Base-by-base conservation (phyloP, 2,888 invertebrate species). In the Polietes domitor region DNA sequence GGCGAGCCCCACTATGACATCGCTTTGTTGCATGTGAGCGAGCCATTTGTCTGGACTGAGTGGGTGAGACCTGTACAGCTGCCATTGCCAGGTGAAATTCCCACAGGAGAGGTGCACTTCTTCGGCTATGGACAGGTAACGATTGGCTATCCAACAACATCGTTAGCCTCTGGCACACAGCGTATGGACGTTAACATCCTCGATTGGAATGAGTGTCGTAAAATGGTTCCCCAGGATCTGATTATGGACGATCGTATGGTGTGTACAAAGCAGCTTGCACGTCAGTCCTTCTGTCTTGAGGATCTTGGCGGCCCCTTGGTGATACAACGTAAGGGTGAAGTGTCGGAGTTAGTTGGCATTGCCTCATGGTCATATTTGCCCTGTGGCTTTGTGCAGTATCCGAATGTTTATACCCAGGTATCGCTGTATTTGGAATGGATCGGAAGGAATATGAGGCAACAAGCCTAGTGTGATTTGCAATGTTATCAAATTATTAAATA, bases 371-470 rank as follows among this genome's bases (percentile, higher is more conserved):
- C 53, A 0, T 72, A 72, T 72, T 4, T 5, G 17, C 72, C 72
- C 1, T 72, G 72, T 9, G 72, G 72, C 24, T 17, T 72, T 0
- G 37, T 55, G n/a, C 72, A 21, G 10, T 72, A 72, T 55, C 72
- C 72, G 3, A 72, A 72, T 55, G 37, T 72, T 4, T 72, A 55
- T 37, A 32, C 37, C 6, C 72, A 72, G 12, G 72, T 72, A 0
- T 72, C 72, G 7, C 55, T 37, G 72, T 72, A 72, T 55, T 37
- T 72, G 15, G 55, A 53, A 0, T 72, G 72, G 72, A 72, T 72
- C 10, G 7, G 9, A 19, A 6, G 19, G 19, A 65, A 32, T 41
- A 41, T 65, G n/a, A 61, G 4, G 32, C 5, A 3, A 47, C 2
- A 47, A 15, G 47, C 47, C n/a, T n/a, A n/a, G n/a, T n/a, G 4